Conservation (phyloP, 2,113 vertebrate species). For the Sylvilagus bachmani region DNA sequence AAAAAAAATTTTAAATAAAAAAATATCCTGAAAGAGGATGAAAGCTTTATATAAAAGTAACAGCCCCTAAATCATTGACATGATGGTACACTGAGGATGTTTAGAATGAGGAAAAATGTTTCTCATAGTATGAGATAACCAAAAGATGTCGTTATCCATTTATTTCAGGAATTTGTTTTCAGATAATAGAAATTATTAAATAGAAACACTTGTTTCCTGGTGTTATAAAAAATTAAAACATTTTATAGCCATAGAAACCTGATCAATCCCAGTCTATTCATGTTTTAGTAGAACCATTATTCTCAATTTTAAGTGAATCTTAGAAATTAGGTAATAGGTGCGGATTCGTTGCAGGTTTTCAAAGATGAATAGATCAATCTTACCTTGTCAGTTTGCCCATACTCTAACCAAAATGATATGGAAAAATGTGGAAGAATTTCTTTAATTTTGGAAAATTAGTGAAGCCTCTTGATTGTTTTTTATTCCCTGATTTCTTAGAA, state of each 20-base stretch:
- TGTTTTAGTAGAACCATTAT: background rate
- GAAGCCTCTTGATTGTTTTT: constrained; percentile 5
- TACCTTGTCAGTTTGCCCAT: constrained; percentile 25
- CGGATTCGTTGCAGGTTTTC: constrained; percentile 42
- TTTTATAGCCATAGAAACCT: constrained; percentile 2
- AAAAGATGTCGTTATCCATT: background rate
- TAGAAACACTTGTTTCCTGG: background rate
- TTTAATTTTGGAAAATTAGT: constrained; percentile 60
- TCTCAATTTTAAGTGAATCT: constrained; percentile 63
- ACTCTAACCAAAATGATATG: background rate
- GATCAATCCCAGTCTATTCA: background rate
- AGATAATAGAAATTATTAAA: background rate
- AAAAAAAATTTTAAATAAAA: constrained; percentile 41
- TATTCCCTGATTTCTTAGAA: constrained; percentile 54
- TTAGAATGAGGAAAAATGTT: constrained; percentile 2
- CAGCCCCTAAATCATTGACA: background rate
- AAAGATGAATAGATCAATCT: background rate
- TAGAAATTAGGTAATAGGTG: constrained; percentile 25
- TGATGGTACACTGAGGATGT: background rate
- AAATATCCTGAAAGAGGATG: background rate
- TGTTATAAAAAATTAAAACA: constrained; percentile 39
- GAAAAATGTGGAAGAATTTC: background rate
- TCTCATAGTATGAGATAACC: background rate
- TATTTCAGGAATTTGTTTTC: constrained; percentile 48
- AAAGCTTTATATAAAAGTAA: background rate